These are phyloP conservation scores for Papilio machaon DNA, from an alignment of 1,140 invertebrate species.

Conservation along the genomic window DNA sequence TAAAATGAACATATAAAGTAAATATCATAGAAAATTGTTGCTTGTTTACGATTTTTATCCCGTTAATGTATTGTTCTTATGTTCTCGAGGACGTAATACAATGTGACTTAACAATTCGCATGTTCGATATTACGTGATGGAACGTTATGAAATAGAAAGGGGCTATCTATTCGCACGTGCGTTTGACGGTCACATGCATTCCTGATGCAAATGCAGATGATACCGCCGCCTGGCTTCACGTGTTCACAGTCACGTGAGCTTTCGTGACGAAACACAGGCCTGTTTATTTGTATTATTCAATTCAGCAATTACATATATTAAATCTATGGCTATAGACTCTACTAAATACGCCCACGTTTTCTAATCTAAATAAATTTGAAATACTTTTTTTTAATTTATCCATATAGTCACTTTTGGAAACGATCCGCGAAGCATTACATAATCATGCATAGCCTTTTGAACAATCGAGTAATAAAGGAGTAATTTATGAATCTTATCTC, in stretches of 20 bases:
- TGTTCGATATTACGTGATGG: slow-evolving; percentile 8
- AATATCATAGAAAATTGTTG: no score
- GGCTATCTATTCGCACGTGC: not conserved
- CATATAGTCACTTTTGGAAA: no score
- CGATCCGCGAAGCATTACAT: no score
- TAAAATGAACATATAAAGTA: no score
- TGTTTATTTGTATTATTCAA: not conserved
- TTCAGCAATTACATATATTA: not conserved
- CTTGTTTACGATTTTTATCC: not conserved
- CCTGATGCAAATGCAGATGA: not conserved
- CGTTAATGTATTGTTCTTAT: not conserved
- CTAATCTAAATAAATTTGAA: no score
- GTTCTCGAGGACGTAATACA: not conserved
- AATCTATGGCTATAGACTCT: not conserved
- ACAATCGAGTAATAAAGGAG: no score
- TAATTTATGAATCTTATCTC: no score
- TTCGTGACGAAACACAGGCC: not conserved
- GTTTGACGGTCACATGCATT: not conserved
- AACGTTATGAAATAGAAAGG: slow-evolving; percentile 6
- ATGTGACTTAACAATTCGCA: not conserved
- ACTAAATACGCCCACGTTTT: no score
- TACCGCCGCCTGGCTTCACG: not conserved
- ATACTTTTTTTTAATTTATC: no score
- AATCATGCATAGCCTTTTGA: no score
- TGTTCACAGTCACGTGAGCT: not conserved